Base-by-base conservation (phyloP, 2,113 vertebrate species). In the Phalacrocorax pelagicus region DNA sequence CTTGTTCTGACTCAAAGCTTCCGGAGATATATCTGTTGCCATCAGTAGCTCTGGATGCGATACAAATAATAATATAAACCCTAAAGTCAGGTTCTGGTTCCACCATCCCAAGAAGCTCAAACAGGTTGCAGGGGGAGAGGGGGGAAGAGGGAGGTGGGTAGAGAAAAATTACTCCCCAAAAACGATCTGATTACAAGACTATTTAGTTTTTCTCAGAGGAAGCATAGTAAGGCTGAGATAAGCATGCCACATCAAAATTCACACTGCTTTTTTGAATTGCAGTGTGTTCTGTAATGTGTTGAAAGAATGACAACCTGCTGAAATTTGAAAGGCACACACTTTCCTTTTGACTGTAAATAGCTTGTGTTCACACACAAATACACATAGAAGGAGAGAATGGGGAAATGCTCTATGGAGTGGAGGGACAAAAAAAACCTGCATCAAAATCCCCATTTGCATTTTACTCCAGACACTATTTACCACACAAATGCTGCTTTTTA, bases 331-430 rank as follows among this genome's bases (percentile, higher is more conserved):
- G 44, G 29, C 16, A 70, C 19, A 8, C 7, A 23, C 55, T 81
- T 38, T 87, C 40, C 21, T 74, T 73, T 84, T 62, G 55, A 42
- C 42, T 87, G 29, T 38, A 78, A 87, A 87, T 62, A 79, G 7
- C 17, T 90, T 4, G 1, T 46, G 26, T 47, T 72, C 42, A 46
- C 0, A 0, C 15, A 44, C 0, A 0, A 70, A 74, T 71, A 38
- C 18, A 49, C 8, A 34, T 34, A 52, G 21, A 55, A 71, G 24
- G 26, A 62, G 13, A 72, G 27, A 13, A 67, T 30, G 8, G 9
- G 38, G 24, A 59, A 6, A 46, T 66, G 15, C 67, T 24, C 51
- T 51, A 18, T n/a, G n/a, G 32, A 87, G 42, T 17, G 14, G 14
- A 49, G 16, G 6, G 11, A n/a, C 6, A 80, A 62, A 47, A 51